Evolutionary conservation across 37 sponge, comb jelly and placozoan genomes (phyloP).

Genomic region (Diacarnus erythraeanus): DNA sequence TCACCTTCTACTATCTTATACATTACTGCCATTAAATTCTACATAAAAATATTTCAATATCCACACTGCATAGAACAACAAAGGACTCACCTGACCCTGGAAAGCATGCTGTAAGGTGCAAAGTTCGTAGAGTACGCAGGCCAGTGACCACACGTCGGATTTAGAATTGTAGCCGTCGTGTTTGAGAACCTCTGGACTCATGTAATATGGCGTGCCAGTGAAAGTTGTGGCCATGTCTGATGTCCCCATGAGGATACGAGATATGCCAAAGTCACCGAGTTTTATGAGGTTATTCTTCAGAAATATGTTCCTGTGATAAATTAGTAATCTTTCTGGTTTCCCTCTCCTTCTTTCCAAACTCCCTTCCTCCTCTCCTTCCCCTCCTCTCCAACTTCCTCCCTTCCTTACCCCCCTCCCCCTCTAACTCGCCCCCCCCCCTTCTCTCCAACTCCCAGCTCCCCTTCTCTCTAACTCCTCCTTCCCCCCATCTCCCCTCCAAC

Average conservation of each 20-base stretch:
- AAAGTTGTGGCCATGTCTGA: slow-evolving; percentile 95
- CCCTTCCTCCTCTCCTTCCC: too few species aligned
- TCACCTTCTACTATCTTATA: slow-evolving; percentile 86
- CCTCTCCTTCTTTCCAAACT: too few species aligned
- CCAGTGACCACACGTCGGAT: slow-evolving; percentile 98
- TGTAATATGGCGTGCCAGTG: slow-evolving; percentile 98
- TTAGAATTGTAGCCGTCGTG: slow-evolving; percentile 95
- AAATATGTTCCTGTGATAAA: slow-evolving; percentile 79
- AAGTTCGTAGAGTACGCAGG: slow-evolving; percentile 89
- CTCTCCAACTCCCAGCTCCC: too few species aligned
- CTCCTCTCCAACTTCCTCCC: too few species aligned
- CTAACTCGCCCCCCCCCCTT: too few species aligned
- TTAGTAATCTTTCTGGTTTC: too few species aligned
- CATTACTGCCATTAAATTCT: slow-evolving; percentile 87
- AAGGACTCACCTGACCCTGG: slow-evolving; percentile 69
- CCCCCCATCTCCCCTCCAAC: too few species aligned
- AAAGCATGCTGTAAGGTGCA: slow-evolving; percentile 88
- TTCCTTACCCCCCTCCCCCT: too few species aligned
- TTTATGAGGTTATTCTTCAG: slow-evolving; percentile 88
- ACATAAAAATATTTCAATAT: neutral
- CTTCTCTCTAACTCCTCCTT: too few species aligned
- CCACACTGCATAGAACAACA: neutral
- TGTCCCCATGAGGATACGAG: slow-evolving; percentile 87
- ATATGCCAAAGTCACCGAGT: slow-evolving; percentile 97
- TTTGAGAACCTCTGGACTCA: slow-evolving; percentile 98